Conservation (phyloP, 2,888 invertebrate genomes). For the Apamea anceps region DNA sequence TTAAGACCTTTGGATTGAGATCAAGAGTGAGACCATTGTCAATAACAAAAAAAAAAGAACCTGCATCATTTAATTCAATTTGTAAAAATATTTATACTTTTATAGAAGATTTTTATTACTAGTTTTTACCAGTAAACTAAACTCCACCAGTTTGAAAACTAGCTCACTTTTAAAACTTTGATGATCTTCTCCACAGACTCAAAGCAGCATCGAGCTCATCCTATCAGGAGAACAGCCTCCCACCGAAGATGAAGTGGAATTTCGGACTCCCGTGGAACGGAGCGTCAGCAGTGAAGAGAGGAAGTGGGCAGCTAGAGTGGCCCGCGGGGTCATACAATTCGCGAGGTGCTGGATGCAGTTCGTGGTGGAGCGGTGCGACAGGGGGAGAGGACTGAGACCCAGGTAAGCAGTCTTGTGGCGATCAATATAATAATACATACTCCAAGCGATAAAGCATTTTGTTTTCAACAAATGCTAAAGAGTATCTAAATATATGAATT, state of each 20-base stretch:
- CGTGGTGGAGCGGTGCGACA: conserved; percentile 95
- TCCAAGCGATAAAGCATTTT: background rate
- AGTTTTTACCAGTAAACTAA: too few relatives aligned
- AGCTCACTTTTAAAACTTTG: background rate
- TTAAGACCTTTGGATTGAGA: too few relatives aligned
- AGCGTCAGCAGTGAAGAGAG: conserved; percentile 69
- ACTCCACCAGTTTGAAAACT: too few relatives aligned
- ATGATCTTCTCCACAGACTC: conserved; percentile 67
- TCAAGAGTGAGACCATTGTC: too few relatives aligned
- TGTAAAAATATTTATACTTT: too few relatives aligned
- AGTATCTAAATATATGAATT: background rate
- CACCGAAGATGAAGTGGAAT: conserved; percentile 52
- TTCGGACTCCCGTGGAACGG: conserved; percentile 23
- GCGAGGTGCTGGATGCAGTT: conserved; percentile 97
- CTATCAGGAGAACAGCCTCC: conserved; percentile 59
- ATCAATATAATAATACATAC: background rate
- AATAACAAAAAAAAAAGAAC: too few relatives aligned
- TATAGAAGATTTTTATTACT: too few relatives aligned
- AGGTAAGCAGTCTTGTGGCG: conserved; percentile 72
- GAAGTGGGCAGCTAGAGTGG: conserved; percentile 78
- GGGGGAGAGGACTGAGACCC: conserved; percentile 94
- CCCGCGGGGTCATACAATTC: conserved; percentile 82
- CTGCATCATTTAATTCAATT: too few relatives aligned
- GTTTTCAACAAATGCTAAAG: background rate
- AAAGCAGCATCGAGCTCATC: conserved; percentile 74